phyloP scores from a whole-genome alignment of 2,888 invertebrate genomes.

The Dicroscelio sp. region DNA sequence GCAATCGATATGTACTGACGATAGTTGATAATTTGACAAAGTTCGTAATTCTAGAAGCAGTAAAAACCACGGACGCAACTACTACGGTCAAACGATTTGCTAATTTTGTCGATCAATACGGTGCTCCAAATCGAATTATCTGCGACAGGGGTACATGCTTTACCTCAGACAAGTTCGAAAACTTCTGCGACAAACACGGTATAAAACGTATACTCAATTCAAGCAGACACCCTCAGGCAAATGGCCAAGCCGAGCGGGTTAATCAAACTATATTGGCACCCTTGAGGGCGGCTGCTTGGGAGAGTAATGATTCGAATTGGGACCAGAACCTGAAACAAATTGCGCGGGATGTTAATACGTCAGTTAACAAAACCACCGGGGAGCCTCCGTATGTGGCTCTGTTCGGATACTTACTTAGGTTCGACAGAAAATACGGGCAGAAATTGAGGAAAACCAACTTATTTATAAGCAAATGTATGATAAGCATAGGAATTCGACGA shows the following conservation, averaged over 20 bases:
- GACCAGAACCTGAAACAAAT: neutral
- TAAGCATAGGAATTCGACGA: neutral
- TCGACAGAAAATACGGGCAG: neutral
- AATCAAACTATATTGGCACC: neutral
- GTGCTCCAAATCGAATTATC: no score
- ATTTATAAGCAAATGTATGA: neutral
- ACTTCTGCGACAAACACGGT: no score
- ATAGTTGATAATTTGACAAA: no score
- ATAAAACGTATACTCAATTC: slow-evolving; percentile 33
- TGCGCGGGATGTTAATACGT: neutral
- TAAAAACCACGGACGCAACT: no score
- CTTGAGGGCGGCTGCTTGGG: neutral
- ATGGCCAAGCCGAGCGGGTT: slow-evolving; percentile 15
- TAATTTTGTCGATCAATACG: no score
- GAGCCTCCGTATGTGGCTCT: slow-evolving; percentile 4
- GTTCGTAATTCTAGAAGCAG: no score
- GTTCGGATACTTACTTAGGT: neutral
- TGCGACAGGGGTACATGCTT: no score
- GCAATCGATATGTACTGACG: no score
- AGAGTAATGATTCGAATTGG: neutral
- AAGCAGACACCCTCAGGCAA: slow-evolving; percentile 5
- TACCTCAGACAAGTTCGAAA: no score
- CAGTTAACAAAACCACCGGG: neutral
- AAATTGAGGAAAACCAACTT: neutral
- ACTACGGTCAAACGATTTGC: no score